Percentiles rank a stretch among this genome's conserved stretches.
These are phyloP conservation scores for Ciconia stormi DNA, from an alignment of 2,113 vertebrate species.

Conservation along the genomic window DNA sequence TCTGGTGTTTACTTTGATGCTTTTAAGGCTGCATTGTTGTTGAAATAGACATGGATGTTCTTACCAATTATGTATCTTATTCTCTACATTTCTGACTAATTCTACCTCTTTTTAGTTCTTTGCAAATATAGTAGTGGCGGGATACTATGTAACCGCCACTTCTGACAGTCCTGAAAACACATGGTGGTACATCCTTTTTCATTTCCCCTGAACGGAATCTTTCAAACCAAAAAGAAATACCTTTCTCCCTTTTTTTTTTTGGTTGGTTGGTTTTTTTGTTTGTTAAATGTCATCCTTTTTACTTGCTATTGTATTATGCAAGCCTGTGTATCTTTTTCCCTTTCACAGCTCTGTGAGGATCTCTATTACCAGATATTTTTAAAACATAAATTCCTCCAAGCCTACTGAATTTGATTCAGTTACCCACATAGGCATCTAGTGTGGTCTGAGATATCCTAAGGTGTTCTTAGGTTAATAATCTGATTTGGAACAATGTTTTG, in stretches of 20 bases:
- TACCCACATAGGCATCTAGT: background rate
- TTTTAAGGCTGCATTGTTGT: background rate
- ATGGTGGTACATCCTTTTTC: background rate
- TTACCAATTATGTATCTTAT: background rate
- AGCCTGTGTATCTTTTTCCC: background rate
- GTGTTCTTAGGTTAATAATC: constrained; percentile 1
- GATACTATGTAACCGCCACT: background rate
- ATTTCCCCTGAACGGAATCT: background rate
- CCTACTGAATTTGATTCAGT: background rate
- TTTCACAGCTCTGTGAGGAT: background rate
- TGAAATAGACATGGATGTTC: background rate
- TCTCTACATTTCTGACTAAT: background rate
- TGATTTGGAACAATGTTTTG: background rate
- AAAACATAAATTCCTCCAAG: background rate
- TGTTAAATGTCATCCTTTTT: background rate
- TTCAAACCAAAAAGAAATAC: background rate
- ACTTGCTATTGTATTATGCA: background rate
- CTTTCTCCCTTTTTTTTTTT: background rate
- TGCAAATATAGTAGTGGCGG: background rate
- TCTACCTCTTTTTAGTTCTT: background rate
- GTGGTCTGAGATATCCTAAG: background rate
- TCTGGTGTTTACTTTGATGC: background rate
- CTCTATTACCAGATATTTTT: background rate
- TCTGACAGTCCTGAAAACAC: background rate
- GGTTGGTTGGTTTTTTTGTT: too few relatives aligned